Base-by-base conservation (phyloP, 2,888 invertebrate species). In the Temnothorax ravouxi region DNA sequence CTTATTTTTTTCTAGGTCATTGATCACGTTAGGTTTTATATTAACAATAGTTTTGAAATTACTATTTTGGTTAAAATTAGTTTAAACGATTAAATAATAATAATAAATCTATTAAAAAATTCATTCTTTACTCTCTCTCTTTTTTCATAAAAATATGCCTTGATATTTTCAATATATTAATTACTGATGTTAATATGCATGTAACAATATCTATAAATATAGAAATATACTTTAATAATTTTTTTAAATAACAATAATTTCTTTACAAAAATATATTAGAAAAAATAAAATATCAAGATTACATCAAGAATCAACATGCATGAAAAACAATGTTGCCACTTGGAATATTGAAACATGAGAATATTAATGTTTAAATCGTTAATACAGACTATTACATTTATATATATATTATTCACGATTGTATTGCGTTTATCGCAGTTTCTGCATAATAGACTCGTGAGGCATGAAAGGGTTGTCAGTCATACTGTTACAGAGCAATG, bases 1-100 rank as follows among this genome's bases (percentile, higher is more conserved):
- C 8, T 34, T 69, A 69, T 15, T 25, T 38, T 38, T 52, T 52
- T 34, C n/a, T 38, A 18, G 38, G 4, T 38, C 34, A 15, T 71
- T 71, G 9, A 71, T 71, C n/a, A 54, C n/a, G 6, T 34, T 34
- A 54, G n/a, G 9, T 21, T 21, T 52, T 34, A 52, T 13, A 50
- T n/a, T 69, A 34, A 69, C n/a, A 50, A 34, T 6, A 29, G 18
- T 50, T 50, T 69, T 38, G 3, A n/a, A n/a, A 47, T 44, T 44
- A 66, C 29, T 2, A 15, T 47, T 18, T 29, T 29, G 18, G 18
- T 29, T 47, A n/a, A 47, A 47, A 44, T 2, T 69, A 13, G 44
- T 1, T 52, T 66, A 66, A 66, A 64, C n/a, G n/a, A 38, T 18
- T 67, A 29, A 47, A 47, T 29, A 25, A n/a, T 61, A 59, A 59